Evolutionary conservation across 2,797 vertebrate genomes (phyloP).

Genomic region (Chiloscyllium punctatum): DNA sequence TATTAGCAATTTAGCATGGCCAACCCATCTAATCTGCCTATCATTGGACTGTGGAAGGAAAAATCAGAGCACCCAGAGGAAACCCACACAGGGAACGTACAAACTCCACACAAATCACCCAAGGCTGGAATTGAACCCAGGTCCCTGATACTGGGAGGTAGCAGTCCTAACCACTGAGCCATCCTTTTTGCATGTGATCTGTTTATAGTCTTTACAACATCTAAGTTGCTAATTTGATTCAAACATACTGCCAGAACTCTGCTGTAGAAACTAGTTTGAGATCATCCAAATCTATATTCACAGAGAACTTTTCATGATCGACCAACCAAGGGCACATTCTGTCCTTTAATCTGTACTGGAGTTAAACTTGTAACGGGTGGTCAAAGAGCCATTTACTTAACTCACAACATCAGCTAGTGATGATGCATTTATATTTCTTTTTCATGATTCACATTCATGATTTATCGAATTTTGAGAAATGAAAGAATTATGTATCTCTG

Average conservation of each 20-base stretch:
- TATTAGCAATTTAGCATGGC: too few species aligned
- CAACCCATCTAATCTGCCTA: too few species aligned
- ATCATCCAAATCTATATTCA: not conserved
- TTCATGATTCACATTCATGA: not conserved
- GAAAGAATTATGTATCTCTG: not conserved
- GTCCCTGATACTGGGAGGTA: too few species aligned
- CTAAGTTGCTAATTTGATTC: not conserved
- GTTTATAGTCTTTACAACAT: not conserved
- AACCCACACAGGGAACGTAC: too few species aligned
- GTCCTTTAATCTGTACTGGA: not conserved
- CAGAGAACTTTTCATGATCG: not conserved
- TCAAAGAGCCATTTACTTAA: not conserved
- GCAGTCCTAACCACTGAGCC: too few species aligned
- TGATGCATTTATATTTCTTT: too few species aligned
- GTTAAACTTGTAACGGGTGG: not conserved
- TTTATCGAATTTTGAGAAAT: not conserved
- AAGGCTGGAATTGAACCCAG: too few species aligned
- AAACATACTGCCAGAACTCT: not conserved
- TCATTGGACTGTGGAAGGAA: too few species aligned
- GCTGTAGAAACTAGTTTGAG: not conserved
- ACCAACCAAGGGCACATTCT: not conserved
- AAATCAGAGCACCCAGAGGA: too few species aligned
- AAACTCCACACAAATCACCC: too few species aligned
- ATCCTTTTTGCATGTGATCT: not conserved
- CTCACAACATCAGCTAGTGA: too few species aligned